These are phyloP conservation scores for Rhopalosiphum padi DNA, from an alignment of 1,140 invertebrate genomes.

Conservation along the genomic window DNA sequence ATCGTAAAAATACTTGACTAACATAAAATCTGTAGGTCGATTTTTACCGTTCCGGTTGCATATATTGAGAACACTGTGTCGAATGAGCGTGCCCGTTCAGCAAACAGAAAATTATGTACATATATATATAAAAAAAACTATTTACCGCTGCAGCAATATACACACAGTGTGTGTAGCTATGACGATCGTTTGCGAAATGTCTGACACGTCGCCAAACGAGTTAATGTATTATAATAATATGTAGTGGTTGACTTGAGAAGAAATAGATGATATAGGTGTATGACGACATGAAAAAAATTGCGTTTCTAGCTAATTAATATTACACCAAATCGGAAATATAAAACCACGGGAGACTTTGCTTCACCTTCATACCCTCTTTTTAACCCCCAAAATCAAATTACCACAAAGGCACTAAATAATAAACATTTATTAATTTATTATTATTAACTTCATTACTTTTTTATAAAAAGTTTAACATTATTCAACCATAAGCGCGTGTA, in stretches of 20 bases:
- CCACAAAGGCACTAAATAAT: neutral
- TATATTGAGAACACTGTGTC: neutral
- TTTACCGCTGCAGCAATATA: neutral
- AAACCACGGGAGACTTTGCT: neutral
- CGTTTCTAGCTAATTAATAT: neutral
- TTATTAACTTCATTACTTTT: no score
- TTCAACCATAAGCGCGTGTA: neutral
- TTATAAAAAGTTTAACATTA: no score
- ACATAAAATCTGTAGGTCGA: neutral
- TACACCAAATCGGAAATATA: neutral
- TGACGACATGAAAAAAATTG: neutral
- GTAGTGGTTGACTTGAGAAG: neutral
- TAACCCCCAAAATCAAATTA: no score
- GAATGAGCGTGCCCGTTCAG: neutral
- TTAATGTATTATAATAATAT: neutral
- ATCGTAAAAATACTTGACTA: neutral
- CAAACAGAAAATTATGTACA: slow-evolving; percentile 4
- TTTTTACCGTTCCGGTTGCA: slow-evolving; percentile 2
- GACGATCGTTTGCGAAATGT: neutral
- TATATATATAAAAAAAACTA: neutral
- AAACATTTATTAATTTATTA: neutral
- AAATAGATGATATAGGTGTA: neutral
- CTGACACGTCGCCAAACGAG: neutral
- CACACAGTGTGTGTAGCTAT: neutral
- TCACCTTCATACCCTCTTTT: no score